These are phyloP conservation scores for Poecilus cupreus DNA, from an alignment of 2,888 invertebrate genomes.

Conservation along the genomic window DNA sequence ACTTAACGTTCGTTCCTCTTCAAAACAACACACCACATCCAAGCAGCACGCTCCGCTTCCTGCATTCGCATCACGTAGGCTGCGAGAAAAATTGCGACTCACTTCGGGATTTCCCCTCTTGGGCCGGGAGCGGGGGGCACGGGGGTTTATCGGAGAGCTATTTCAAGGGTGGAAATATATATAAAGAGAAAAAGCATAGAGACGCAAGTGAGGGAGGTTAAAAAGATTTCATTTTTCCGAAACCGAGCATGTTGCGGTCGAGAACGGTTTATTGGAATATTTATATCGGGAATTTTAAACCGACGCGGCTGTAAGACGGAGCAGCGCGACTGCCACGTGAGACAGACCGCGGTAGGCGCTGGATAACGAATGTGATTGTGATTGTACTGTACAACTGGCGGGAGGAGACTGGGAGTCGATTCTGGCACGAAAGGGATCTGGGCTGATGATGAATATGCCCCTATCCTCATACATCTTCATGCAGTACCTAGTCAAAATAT, in stretches of 20 bases:
- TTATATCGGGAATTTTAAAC: constrained; percentile 68
- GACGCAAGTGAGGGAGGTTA: constrained; percentile 67
- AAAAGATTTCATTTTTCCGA: constrained; percentile 72
- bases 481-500: no score
- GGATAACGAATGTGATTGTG: constrained; percentile 39
- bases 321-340: constrained; percentile 7
- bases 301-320: constrained; percentile 9
- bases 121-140: constrained; percentile 61
- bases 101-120: constrained; percentile 69
- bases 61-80: constrained; percentile 72
- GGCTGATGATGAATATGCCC: background rate
- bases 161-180: constrained; percentile 71
- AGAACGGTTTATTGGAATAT: constrained; percentile 70
- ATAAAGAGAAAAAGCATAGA: constrained; percentile 65
- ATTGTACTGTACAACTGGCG: background rate
- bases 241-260: constrained; percentile 71
- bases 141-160: constrained; percentile 71
- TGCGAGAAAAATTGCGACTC: constrained; percentile 74
- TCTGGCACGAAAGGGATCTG: background rate
- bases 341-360: background rate
- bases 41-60: constrained; percentile 64
- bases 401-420: background rate
- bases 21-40: constrained; percentile 69
- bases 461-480: background rate
- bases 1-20: constrained; percentile 63